Base-by-base conservation (phyloP, 2,113 vertebrate species). In the Spea multiplicata region DNA sequence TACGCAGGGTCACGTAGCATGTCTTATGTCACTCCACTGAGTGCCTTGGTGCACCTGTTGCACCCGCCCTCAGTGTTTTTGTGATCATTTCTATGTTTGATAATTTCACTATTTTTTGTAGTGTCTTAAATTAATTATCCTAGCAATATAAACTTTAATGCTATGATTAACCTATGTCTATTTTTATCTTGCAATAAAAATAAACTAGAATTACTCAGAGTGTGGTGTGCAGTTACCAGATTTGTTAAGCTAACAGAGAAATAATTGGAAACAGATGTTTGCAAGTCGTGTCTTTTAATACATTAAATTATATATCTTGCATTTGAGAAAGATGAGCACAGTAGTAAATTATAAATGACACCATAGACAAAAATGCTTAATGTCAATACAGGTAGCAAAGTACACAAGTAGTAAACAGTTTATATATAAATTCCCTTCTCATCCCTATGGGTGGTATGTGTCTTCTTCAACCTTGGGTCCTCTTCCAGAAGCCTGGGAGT, bases 211-310 rank as follows among this genome's bases (percentile, higher is more conserved):
- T 67, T 47, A 55, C 44, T 57, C 14, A 68, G 67, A 46, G 46
- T 67, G 74, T 53, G 12, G 8, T 70, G 48, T 61, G 50, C 50
- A 57, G 65, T 57, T 68, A 68, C 16, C 44, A 77, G 8, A 14
- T 61, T 62, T 55, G 49, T 75, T 77, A 59, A 47, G 75, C 65
- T 70, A 61, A 70, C 72, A 77, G n/a, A 64, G 46, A 70, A 78
- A 53, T 78, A 78, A 78, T 78, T 78, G 46, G 67, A 78, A 78
- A 78, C 75, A 78, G 75, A 78, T 78, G 75, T 76, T 45, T 47
- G 55, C 67, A 53, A 45, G 67, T 78, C 62, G 46, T 46, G 13
- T 78, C 9, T 71, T 71, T 62, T 78, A 71, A 78, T 71, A 66
- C 59, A 62, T 48, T 68, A 44, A 68, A 76, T 68, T 48, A 76